Conservation (phyloP, 2,797 vertebrate genomes). For the Chloroceryle amazona region DNA sequence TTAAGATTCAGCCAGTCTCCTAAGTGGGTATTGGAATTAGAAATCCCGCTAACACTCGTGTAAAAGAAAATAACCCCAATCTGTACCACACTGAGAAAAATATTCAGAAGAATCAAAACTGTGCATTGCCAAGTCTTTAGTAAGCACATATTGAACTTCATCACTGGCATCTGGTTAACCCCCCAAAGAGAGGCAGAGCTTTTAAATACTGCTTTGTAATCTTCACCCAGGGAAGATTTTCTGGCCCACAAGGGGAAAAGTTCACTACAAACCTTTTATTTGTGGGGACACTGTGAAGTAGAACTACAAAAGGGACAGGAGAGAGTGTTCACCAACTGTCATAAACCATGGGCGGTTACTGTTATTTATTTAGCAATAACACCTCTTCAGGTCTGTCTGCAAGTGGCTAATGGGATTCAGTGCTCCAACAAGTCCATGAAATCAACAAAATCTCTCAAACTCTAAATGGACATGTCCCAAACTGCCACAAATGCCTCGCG, state of each 20-base stretch:
- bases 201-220: neutral
- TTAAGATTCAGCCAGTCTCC: neutral
- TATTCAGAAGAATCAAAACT: neutral
- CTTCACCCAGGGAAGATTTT: neutral
- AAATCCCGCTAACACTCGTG: neutral
- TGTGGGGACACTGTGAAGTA: neutral
- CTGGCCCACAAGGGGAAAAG: neutral
- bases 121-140: neutral
- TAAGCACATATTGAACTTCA: neutral
- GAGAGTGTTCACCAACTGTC: neutral
- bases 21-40: neutral
- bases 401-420: neutral
- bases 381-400: neutral
- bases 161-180: neutral
- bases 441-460: neutral
- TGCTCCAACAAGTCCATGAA: neutral
- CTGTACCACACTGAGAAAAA: neutral
- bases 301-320: neutral
- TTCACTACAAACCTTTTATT: neutral
- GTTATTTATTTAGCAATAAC: neutral
- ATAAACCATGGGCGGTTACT: neutral
- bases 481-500: neutral
- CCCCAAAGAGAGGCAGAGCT: neutral
- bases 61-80: neutral
- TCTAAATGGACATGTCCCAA: neutral